Conservation (phyloP, 1,140 invertebrate genomes). For the Intoshia linei region DNA sequence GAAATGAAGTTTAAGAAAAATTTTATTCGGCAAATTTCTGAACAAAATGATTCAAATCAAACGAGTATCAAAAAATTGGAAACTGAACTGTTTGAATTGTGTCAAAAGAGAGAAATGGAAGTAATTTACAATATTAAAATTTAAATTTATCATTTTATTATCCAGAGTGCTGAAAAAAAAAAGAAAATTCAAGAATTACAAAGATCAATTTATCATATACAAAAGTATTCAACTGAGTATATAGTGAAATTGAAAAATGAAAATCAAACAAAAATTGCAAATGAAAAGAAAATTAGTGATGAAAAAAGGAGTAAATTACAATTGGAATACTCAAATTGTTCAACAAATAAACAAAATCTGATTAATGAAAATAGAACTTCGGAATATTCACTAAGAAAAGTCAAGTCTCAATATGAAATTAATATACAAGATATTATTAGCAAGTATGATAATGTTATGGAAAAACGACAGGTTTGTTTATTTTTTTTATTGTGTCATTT, state of each 20-base stretch:
- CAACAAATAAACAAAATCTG: conserved; percentile 13
- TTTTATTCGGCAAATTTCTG: too few relatives aligned
- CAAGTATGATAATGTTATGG: conserved; percentile 19
- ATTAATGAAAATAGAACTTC: conserved; percentile 15
- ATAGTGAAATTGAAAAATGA: conserved; percentile 14
- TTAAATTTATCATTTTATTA: too few relatives aligned
- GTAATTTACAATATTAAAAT: too few relatives aligned
- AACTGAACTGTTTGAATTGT: too few relatives aligned
- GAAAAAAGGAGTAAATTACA: conserved; percentile 14
- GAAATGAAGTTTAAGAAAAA: too few relatives aligned
- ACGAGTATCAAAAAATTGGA: too few relatives aligned
- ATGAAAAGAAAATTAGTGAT: conserved; percentile 18
- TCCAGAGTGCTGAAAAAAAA: too few relatives aligned
- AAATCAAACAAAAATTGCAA: conserved; percentile 16
- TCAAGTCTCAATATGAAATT: conserved; percentile 20
- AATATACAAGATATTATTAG: conserved; percentile 22
- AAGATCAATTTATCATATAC: conserved; percentile 16
- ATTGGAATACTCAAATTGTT: conserved; percentile 12
- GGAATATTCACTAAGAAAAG: conserved; percentile 16
- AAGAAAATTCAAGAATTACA: conserved; percentile 15
- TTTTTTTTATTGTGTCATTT: not conserved
- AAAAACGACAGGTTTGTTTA: conserved; percentile 10
- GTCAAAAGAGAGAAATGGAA: too few relatives aligned
- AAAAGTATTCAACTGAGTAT: conserved; percentile 19
- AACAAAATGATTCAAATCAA: too few relatives aligned